Base-by-base conservation (phyloP, 2,888 invertebrate genomes). In the Orthonychiurus folsomi region DNA sequence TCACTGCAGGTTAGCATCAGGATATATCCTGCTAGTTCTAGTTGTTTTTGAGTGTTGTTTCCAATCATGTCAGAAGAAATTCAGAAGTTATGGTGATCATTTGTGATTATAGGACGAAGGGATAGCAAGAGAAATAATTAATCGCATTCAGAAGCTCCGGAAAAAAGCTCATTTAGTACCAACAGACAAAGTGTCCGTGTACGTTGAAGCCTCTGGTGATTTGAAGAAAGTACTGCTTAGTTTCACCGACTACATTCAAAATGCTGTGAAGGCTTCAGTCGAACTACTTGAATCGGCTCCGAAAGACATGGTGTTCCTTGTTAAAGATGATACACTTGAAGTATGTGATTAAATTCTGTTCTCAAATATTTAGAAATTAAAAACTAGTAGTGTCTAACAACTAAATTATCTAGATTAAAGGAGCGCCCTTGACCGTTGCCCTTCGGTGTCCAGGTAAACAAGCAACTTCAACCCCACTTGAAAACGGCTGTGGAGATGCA, bases 71-170 rank as follows among this genome's bases (percentile, higher is more conserved):
- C 91, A 91, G 1, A 93, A 93, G 76, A 87, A 90, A 75, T 85
- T 86, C 26, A 87, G n/a, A 50, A 3, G n/a, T n/a, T n/a, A n/a
- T n/a, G n/a, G n/a, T n/a, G n/a, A n/a, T n/a, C n/a, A 47, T 50
- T 50, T 96, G 85, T 81, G n/a, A n/a, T n/a, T n/a, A n/a, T n/a
- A 90, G 67, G 90, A 95, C 75, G 97, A 99, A 81, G 99, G 99
- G 9, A 82, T 90, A 25, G 91, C 96, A 0, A 83, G 97, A 64
- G 99, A 99, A 80, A 86, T 97, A 25, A 89, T 95, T 64, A 99
- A 97, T 76, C 84, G 97, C 62, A 84, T 99, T 28, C 99, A 99
- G 77, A 96, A 94, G 77, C 80, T 99, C 15, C 82, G 97, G 64
- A 99, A 99, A 79, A 93, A 94, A 79, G 94, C 90, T 0, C 87